Base-by-base conservation (phyloP, 2,113 vertebrate genomes). In the Poecilia latipinna region DNA sequence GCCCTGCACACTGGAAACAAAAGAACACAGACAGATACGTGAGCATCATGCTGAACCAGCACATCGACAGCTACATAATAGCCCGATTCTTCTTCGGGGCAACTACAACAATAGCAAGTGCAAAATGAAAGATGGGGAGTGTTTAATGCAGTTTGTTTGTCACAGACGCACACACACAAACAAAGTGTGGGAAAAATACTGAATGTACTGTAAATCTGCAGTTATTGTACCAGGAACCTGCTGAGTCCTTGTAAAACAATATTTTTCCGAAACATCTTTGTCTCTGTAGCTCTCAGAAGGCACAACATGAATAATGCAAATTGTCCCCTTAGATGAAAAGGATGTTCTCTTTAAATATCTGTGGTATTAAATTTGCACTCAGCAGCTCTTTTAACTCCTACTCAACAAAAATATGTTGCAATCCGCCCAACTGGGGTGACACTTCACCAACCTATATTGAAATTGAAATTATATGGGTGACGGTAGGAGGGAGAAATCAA, bases 1-100 rank as follows among this genome's bases (percentile, higher is more conserved):
- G 96, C 94, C 85, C 91, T 94, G 93, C 98, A 99, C 88, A 93
- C 98, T 99, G 75, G 78, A 87, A 77, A 90, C 91, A 61, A 77
- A 83, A 82, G 89, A 83, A 33, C 76, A 85, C 51, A 85, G 70
- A 83, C 65, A 85, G 71, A 84, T 60, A 88, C 71, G 71, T 89
- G 84, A 88, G 80, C 65, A 39, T 71, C 71, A 10, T 28, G 78
- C 82, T 87, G 70, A 79, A 79, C 11, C 72, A 70, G 83, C 68
- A 80, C 39, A 78, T 69, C 15, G 4, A 62, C 74, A 79, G 8
- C 76, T 35, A 44, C 51, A 29, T 80, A 71, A 86, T 60, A 70
- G 74, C 65, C 48, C 31, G 62, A 42, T 69, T 79, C 65, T 77
- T 86, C 62, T 42, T 66, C 26, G 33, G 22, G 63, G 65, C 65